These are phyloP conservation scores for Anthophora plumipes DNA, from an alignment of 2,888 invertebrate genomes.

Conservation along the genomic window DNA sequence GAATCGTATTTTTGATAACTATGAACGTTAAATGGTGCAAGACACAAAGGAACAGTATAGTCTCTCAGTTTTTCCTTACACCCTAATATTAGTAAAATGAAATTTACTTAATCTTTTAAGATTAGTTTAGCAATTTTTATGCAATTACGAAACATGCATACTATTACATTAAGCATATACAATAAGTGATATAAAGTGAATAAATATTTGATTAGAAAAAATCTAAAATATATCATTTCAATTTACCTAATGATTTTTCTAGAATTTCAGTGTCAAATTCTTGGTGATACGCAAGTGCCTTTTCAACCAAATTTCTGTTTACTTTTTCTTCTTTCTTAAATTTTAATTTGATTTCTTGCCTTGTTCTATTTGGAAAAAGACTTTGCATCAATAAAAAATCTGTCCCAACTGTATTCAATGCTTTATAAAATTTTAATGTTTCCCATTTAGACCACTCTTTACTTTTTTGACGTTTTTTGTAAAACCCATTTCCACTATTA, in stretches of 20 bases:
- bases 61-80: not conserved
- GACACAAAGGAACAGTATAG: not conserved
- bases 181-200: not conserved
- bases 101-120: too few species aligned
- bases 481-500: slow-evolving; percentile 87
- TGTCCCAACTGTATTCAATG: slow-evolving; percentile 94
- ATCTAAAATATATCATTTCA: slow-evolving; percentile 3
- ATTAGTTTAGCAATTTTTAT: not conserved
- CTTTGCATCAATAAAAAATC: slow-evolving; percentile 96
- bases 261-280: slow-evolving; percentile 89
- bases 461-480: slow-evolving; percentile 88
- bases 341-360: slow-evolving; percentile 95
- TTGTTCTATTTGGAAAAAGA: slow-evolving; percentile 91
- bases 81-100: not conserved
- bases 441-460: slow-evolving; percentile 92
- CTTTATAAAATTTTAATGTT: slow-evolving; percentile 96
- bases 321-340: slow-evolving; percentile 96
- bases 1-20: not conserved
- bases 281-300: slow-evolving; percentile 89
- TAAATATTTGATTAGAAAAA: not conserved
- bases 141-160: too few species aligned
- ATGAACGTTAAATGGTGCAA: not conserved
- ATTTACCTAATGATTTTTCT: slow-evolving; percentile 86
- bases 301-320: slow-evolving; percentile 90
- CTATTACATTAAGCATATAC: too few species aligned